Percentiles rank a stretch among this genome's conserved stretches.
phyloP scores from a whole-genome alignment of 2,797 vertebrate genomes.

The Enteromius argenteus region DNA sequence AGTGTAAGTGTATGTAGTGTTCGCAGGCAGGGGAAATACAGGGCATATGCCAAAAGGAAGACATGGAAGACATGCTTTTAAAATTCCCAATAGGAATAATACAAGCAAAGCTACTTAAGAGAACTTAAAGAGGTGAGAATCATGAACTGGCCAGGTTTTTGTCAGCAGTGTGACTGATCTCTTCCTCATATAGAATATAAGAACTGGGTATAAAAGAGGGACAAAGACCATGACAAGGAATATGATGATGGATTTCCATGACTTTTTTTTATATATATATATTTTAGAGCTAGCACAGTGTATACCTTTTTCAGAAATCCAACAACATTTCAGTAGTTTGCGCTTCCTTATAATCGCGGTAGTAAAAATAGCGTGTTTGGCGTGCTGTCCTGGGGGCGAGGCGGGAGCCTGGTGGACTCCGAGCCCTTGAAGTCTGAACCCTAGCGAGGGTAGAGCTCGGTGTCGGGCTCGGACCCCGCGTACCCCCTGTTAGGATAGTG shows the following conservation, averaged over 20 bases:
- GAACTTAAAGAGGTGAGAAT: conserved; percentile 57
- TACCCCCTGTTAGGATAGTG: too few relatives aligned
- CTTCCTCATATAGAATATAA: neutral
- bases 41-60: conserved; percentile 54
- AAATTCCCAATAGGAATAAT: conserved; percentile 75
- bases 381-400: too few relatives aligned
- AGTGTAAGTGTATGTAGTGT: conserved; percentile 37
- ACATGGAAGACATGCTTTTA: conserved; percentile 73
- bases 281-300: neutral
- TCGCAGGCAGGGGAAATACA: conserved; percentile 52
- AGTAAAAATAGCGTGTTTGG: too few relatives aligned
- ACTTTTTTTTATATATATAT: neutral
- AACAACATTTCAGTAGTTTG: neutral
- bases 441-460: too few relatives aligned
- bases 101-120: conserved; percentile 81
- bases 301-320: neutral
- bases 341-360: too few relatives aligned
- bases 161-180: neutral
- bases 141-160: conserved; percentile 1
- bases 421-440: too few relatives aligned
- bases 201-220: neutral
- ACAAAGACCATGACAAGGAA: neutral
- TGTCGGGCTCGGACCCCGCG: too few relatives aligned
- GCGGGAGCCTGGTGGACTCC: too few relatives aligned
- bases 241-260: neutral